These are phyloP conservation scores for Psittacula cyanocephala DNA, from an alignment of 2,113 vertebrate genomes.

Conservation along the genomic window DNA sequence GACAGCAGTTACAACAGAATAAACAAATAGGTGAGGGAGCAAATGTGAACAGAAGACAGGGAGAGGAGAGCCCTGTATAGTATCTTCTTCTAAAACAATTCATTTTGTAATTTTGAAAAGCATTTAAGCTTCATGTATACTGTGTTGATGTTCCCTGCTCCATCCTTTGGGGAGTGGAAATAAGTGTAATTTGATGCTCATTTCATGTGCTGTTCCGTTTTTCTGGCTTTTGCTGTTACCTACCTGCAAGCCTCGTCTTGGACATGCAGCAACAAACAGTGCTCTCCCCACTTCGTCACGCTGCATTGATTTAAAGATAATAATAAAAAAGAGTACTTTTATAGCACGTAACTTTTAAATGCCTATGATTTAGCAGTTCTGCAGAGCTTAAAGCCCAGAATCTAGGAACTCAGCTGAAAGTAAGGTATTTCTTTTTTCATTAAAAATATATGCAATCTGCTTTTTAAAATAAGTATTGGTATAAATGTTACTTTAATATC, in stretches of 20 bases:
- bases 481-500: neutral
- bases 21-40: neutral
- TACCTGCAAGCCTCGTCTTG: neutral
- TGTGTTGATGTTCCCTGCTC: neutral
- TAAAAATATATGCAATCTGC: neutral
- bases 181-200: neutral
- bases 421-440: neutral
- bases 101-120: neutral
- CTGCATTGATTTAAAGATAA: neutral
- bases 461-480: neutral
- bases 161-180: neutral
- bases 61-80: neutral
- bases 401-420: neutral
- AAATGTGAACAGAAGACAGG: neutral
- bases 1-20: slow-evolving; percentile 13
- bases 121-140: neutral
- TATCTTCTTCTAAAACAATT: neutral
- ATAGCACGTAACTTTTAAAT: neutral
- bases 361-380: neutral
- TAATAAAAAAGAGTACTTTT: neutral
- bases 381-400: neutral
- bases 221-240: neutral
- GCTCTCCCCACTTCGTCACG: neutral
- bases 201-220: neutral
- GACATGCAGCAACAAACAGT: neutral